A percentile compares a stretch with the other conserved stretches of the same genome.
Conservation (phyloP, 2,113 vertebrate species). For the Pseudolaguvia tuberculata region DNA sequence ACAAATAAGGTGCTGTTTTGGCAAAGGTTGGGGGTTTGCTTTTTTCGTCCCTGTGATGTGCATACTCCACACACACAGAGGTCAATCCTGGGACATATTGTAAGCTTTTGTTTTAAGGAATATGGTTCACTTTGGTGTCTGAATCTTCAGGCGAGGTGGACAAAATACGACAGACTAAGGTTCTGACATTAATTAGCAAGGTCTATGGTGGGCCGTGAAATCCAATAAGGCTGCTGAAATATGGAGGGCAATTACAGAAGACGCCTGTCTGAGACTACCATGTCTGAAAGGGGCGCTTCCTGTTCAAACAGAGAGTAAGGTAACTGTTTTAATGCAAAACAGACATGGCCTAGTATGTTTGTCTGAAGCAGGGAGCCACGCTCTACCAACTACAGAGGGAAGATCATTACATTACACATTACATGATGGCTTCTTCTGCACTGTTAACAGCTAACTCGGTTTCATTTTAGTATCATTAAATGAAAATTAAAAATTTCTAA, state of each 20-base stretch:
- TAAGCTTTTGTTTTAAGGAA: slow-evolving; percentile 20
- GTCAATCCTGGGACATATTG: slow-evolving; percentile 37
- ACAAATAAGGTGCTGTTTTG: slow-evolving; percentile 48
- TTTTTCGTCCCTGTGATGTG: neutral
- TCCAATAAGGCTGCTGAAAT: slow-evolving; percentile 46
- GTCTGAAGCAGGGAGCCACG: neutral
- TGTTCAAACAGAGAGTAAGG: slow-evolving; percentile 49
- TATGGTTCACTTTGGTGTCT: slow-evolving; percentile 45
- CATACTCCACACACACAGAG: neutral
- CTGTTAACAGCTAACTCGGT: neutral
- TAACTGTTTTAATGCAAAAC: slow-evolving; percentile 51
- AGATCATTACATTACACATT: neutral
- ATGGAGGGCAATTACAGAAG: slow-evolving; percentile 46
- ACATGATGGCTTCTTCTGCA: neutral
- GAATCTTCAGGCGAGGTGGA: slow-evolving; percentile 12
- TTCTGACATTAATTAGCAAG: slow-evolving; percentile 51
- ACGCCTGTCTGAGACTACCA: slow-evolving; percentile 45
- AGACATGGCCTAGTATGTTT: slow-evolving; percentile 19
- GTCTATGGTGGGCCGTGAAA: slow-evolving; percentile 44
- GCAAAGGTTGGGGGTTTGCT: slow-evolving; percentile 43
- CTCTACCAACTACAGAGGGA: neutral
- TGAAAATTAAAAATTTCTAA: neutral
- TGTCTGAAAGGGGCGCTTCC: slow-evolving; percentile 48
- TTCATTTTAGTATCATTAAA: slow-evolving; percentile 1
- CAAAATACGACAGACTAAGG: slow-evolving; percentile 31